A percentile compares a stretch with the other conserved stretches of the same genome.
phyloP scores from a whole-genome alignment of 2,113 vertebrate genomes.

The Myodes glareolus region DNA sequence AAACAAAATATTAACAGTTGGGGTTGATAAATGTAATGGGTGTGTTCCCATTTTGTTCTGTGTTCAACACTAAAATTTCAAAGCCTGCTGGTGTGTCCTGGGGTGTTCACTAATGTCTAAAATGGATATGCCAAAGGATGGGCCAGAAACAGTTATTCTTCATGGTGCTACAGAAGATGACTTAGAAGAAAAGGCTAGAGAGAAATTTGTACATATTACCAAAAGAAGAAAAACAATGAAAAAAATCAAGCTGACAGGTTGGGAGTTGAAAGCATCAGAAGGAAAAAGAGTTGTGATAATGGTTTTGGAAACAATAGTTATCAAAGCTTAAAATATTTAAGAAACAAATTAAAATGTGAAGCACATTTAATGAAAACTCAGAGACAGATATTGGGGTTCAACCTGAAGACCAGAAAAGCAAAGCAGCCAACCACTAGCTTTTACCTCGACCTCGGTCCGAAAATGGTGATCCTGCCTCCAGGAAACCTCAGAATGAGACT shows the following conservation, averaged over 20 bases:
- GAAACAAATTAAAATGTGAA: neutral
- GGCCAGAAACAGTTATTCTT: neutral
- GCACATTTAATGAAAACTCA: no score
- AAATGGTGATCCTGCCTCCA: no score
- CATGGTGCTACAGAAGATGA: neutral
- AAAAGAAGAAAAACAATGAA: neutral
- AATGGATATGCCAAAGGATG: neutral
- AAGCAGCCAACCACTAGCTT: no score
- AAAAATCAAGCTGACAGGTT: neutral
- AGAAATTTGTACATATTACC: neutral
- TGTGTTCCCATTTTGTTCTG: neutral
- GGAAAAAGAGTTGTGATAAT: neutral
- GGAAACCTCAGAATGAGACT: no score
- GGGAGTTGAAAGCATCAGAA: neutral
- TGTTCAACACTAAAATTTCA: neutral
- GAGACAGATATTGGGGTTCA: no score
- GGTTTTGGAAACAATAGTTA: neutral
- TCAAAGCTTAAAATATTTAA: neutral
- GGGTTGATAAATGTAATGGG: neutral
- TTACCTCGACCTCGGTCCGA: no score
- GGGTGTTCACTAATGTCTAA: slow-evolving; percentile 3
- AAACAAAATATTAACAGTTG: neutral
- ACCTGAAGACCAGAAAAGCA: no score
- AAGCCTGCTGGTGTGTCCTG: neutral
- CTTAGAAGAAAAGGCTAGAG: neutral